Evolutionary conservation across 2,888 invertebrate species (phyloP).

Genomic region (Drosophila greeni): DNA sequence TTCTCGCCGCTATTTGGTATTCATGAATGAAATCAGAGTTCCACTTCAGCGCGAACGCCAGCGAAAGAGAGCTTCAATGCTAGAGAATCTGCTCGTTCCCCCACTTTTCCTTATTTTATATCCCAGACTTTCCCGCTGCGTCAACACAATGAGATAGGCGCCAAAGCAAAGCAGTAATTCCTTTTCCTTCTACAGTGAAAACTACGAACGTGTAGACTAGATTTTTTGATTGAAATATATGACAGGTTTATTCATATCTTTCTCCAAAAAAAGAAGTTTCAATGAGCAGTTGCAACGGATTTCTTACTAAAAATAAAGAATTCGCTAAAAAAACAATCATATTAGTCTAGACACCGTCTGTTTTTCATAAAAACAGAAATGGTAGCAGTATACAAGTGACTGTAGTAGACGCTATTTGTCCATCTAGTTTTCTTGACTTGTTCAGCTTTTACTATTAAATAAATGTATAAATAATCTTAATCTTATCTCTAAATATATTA

Average conservation of each 20-base stretch:
- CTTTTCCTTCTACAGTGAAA: conserved; percentile 22
- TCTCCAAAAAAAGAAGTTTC: neutral
- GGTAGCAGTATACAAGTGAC: neutral
- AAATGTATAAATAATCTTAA: neutral
- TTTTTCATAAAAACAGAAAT: neutral
- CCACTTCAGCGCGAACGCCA: neutral
- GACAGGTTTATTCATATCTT: neutral
- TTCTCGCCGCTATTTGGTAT: conserved; percentile 32
- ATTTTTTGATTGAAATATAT: neutral
- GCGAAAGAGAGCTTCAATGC: conserved; percentile 4
- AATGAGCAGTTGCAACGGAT: neutral
- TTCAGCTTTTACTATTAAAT: neutral
- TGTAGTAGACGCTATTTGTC: too few species aligned
- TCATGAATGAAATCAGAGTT: conserved; percentile 41
- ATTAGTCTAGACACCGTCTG: neutral
- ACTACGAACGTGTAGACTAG: neutral
- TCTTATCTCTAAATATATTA: neutral
- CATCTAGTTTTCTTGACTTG: too few species aligned
- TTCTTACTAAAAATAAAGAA: neutral
- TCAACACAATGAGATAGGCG: conserved; percentile 20
- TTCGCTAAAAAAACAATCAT: neutral
- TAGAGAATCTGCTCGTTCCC: conserved; percentile 7
- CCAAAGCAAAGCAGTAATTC: conserved; percentile 16
- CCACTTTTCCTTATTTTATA: neutral
- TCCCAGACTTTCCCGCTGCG: conserved; percentile 1